Percentiles rank a stretch among this genome's conserved stretches.
Conservation (phyloP, 2,113 vertebrate genomes). For the Phocoena sinus region DNA sequence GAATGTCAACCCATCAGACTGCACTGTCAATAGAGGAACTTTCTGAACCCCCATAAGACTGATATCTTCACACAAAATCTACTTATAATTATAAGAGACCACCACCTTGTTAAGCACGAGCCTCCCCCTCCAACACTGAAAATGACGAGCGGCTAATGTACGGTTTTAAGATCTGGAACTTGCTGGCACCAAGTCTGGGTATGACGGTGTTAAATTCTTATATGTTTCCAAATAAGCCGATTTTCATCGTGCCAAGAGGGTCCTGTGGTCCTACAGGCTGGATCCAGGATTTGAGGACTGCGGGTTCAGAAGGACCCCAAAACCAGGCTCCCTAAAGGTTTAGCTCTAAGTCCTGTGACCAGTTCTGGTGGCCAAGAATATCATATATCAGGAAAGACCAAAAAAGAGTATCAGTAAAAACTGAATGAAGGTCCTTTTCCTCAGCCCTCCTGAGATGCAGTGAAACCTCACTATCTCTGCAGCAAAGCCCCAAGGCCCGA, state of each 20-base stretch:
- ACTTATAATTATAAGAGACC: not conserved
- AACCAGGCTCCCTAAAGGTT: not conserved
- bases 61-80: not conserved
- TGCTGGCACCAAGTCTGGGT: not conserved
- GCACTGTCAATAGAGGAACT: not conserved
- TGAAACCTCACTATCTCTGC: not conserved
- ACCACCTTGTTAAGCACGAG: not conserved
- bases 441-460: not conserved
- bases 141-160: not conserved
- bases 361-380: not conserved
- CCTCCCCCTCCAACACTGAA: not conserved
- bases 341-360: not conserved
- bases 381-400: not conserved
- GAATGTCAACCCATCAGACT: not conserved
- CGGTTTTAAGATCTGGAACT: not conserved
- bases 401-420: not conserved
- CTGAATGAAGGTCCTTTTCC: not conserved
- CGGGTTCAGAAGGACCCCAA: not conserved
- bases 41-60: not conserved
- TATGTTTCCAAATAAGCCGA: not conserved
- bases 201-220: not conserved
- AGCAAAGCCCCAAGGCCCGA: not conserved
- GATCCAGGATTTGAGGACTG: not conserved
- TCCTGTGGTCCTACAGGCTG: not conserved
- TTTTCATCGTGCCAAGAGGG: not conserved